Base-by-base conservation (phyloP, 2,113 vertebrate genomes). In the Pelecanus crispus region DNA sequence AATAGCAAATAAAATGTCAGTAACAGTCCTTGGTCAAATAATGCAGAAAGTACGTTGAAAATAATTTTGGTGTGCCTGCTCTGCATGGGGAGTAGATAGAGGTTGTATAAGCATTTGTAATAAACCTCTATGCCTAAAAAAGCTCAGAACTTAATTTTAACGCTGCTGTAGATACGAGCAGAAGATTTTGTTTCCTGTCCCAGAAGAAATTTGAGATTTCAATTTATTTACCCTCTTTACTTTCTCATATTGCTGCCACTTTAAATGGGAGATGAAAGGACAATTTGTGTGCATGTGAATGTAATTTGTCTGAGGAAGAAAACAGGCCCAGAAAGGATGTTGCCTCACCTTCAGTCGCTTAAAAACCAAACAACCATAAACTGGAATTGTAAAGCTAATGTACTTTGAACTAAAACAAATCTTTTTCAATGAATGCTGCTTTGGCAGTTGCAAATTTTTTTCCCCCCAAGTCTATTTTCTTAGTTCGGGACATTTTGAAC, bases 51-150 rank as follows among this genome's bases (percentile, higher is more conserved):
- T 24, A 29, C 8, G 6, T 13, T 28, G 61, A 34, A 58, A 81
- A 49, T 18, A 31, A 42, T 47, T 79, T 22, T 44, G 17, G 56
- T 59, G 36, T 52, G 40, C 68, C 26, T 73, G 1, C 31, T 66
- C 29, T 55, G 9, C 17, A 1, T 9, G 17, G 50, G 34, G 70
- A 44, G 12, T 25, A 19, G 26, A 19, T 11, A 58, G 63, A 78
- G 16, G 15, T 53, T 20, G 7, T 63, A 4, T 31, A 40, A 86
- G 15, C 0, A 0, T 65, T 73, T 59, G 32, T 55, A 15, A 77
- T 19, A 26, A 74, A 34, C 18, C 24, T 52, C 5, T 20, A 0
- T 52, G 36, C 42, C 80, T 55, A 40, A 26, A 78, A n/a, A 72
- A 66, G 17, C 28, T 53, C 20, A 26, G 55, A 47, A 66, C 36